Base-by-base conservation (phyloP, 2,888 invertebrate species). In the Chrysolina americana region DNA sequence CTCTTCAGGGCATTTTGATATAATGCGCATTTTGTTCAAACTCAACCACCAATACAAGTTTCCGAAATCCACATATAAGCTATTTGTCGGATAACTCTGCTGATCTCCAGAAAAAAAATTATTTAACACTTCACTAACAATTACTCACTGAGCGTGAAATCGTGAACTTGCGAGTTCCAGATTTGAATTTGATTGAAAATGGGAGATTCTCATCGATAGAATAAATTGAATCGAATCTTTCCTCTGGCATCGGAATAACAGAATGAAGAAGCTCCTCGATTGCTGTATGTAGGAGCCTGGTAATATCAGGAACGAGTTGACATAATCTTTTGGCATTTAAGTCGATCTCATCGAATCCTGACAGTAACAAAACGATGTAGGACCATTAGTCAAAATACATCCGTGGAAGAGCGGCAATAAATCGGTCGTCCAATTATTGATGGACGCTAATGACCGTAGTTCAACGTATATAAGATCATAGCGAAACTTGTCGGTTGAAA, bases 371-470 rank as follows among this genome's bases (percentile, higher is more conserved):
- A 21, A 53, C 9, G 53, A 21, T 11, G 21, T 11, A 21, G 19
- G 23, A 5, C 53, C 53, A 53, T 53, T 53, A 53, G 53, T 53
- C 53, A 21, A 53, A 23, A 53, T 53, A 21, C 13, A 53, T 53
- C 53, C 4, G 13, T 19, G 53, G 13, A 21, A 36, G 19, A 21
- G 13, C 53, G 21, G 53, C 6, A 53, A 53, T 53, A 53, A 53
- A 53, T 21, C n/a, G n/a, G n/a, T n/a, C 21, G 53, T 19, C 53
- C 21, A 5, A 19, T 53, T n/a, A n/a, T n/a, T 19, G 53, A 21
- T 11, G 21, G 13, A 11, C 13, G 11, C 21, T 53, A 53, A 53
- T 53, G 53, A 53, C 13, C 11, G 4, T 11, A 21, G 21, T 53
- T 21, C 21, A 19, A 53, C 11, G 36, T 36, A 36, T 28, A 19